Percentiles rank a stretch among this genome's conserved stretches.
phyloP scores from a whole-genome alignment of 2,888 invertebrate genomes.

The Galeruca laticollis region DNA sequence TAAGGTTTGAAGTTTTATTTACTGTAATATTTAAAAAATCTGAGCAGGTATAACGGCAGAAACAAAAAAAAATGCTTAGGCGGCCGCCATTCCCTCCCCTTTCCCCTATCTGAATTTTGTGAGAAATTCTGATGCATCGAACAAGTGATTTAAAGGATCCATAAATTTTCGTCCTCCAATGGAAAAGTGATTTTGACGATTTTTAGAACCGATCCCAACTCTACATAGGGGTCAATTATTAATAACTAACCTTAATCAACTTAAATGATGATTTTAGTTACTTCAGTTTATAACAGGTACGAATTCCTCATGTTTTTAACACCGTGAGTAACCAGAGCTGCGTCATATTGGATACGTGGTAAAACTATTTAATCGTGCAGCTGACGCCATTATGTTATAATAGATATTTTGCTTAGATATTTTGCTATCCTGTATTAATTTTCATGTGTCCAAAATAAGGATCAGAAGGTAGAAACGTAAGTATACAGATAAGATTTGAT shows the following conservation, averaged over 20 bases:
- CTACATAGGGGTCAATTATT: not conserved
- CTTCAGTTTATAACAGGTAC: not conserved
- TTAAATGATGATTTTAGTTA: not conserved
- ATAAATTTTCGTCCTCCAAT: too few relatives aligned
- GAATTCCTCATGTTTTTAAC: not conserved
- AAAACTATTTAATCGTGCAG: not conserved
- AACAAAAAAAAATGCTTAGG: too few relatives aligned
- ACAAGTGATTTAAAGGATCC: too few relatives aligned
- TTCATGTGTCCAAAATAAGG: not conserved
- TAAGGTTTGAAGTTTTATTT: too few relatives aligned
- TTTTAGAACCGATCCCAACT: not conserved
- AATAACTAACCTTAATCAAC: not conserved
- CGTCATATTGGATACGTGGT: not conserved
- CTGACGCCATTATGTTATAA: not conserved
- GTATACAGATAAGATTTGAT: not conserved
- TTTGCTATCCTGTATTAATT: not conserved
- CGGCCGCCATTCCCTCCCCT: too few relatives aligned
- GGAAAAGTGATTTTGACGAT: too few relatives aligned
- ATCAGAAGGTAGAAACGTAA: not conserved
- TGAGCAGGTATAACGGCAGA: too few relatives aligned
- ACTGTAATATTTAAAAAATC: too few relatives aligned
- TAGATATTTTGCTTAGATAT: not conserved
- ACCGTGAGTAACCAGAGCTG: not conserved
- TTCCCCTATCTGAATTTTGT: too few relatives aligned
- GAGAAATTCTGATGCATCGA: too few relatives aligned